These are phyloP conservation scores for Odontamblyopus lacepedii DNA, from an alignment of 2,797 vertebrate genomes.

Conservation along the genomic window DNA sequence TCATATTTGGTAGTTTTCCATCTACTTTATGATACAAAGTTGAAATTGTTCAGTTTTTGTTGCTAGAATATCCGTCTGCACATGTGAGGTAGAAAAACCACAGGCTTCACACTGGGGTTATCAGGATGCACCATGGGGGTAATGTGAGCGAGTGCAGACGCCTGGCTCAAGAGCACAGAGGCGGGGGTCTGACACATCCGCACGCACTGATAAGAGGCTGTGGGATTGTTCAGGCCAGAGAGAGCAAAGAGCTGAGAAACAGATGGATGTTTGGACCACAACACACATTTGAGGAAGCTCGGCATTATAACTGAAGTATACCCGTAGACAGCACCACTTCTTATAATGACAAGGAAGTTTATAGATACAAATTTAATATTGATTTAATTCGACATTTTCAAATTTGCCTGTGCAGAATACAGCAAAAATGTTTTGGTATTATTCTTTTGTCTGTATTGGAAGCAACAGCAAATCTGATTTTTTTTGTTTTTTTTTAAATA, in stretches of 20 bases:
- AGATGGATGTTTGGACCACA: constrained; percentile 59
- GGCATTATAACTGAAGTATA: constrained; percentile 9
- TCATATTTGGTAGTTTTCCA: not conserved
- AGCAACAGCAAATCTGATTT: no score
- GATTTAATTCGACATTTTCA: no score
- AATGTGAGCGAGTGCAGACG: constrained; percentile 64
- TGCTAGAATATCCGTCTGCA: constrained; percentile 24
- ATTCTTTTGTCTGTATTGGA: no score
- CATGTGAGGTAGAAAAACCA: constrained; percentile 51
- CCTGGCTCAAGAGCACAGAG: constrained; percentile 54
- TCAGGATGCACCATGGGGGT: constrained; percentile 71
- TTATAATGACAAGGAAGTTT: not conserved
- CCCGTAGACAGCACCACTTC: not conserved
- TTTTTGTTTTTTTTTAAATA: no score
- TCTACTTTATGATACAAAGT: not conserved
- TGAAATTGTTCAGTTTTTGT: constrained; percentile 27
- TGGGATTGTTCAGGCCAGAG: constrained; percentile 63
- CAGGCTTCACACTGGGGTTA: constrained; percentile 66
- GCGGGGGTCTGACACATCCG: constrained; percentile 61
- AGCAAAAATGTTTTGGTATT: no score
- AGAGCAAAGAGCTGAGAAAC: constrained; percentile 61
- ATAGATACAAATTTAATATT: not conserved
- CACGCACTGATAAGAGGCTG: constrained; percentile 74
- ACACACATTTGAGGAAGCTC: constrained; percentile 16
- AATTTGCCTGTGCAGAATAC: no score